Percentiles rank a stretch among this genome's conserved stretches.
Conservation (phyloP, 1,140 invertebrate species). For the Cyrtorhinus lividipennis region DNA sequence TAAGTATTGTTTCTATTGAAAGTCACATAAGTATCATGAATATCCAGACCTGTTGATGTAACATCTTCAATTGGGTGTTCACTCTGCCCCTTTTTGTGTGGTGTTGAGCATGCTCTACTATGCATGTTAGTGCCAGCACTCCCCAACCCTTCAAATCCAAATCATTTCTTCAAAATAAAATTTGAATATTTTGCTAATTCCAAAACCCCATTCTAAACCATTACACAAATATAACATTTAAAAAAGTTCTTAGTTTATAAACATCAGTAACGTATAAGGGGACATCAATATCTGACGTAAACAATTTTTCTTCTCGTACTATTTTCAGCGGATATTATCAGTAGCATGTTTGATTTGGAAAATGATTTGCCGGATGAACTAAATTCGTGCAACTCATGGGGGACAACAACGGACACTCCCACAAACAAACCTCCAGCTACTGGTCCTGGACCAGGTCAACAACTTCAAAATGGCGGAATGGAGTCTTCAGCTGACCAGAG, state of each 20-base stretch:
- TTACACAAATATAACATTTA: background rate
- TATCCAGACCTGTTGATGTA: too few species aligned
- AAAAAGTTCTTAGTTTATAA: too few species aligned
- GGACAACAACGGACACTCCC: constrained; percentile 32
- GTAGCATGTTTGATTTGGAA: constrained; percentile 73
- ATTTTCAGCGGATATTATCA: constrained; percentile 45
- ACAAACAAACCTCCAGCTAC: constrained; percentile 53
- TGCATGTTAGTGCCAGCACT: background rate
- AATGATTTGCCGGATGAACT: constrained; percentile 87
- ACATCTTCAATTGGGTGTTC: too few species aligned
- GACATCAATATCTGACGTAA: too few species aligned
- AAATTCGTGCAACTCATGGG: constrained; percentile 49
- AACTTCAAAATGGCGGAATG: constrained; percentile 51
- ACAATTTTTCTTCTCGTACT: background rate
- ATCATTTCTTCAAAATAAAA: too few species aligned
- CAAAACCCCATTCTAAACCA: too few species aligned
- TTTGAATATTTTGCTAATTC: too few species aligned
- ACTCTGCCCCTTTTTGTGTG: too few species aligned
- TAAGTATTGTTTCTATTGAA: too few species aligned
- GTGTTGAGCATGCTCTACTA: background rate
- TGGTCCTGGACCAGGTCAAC: constrained; percentile 53
- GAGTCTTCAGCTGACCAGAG: constrained; percentile 36
- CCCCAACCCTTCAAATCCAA: too few species aligned
- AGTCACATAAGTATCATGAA: too few species aligned
- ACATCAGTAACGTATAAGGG: too few species aligned